Percentiles rank a stretch among this genome's conserved stretches.
phyloP scores from a whole-genome alignment of 2,888 invertebrate species.

The Kryphioiulus occultus region DNA sequence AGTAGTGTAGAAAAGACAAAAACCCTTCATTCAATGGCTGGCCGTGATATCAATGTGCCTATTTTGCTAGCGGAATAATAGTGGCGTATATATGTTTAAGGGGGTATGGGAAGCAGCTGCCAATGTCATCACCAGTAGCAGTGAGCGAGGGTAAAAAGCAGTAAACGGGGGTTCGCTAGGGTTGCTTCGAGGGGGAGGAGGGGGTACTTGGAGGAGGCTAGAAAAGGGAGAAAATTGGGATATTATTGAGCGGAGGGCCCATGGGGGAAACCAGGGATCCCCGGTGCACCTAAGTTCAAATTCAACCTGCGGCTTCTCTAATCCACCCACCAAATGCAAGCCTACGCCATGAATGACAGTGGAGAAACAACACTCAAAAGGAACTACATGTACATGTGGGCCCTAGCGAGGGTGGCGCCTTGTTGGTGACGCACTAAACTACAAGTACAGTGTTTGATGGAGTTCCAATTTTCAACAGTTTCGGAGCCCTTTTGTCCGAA shows the following conservation, averaged over 20 bases:
- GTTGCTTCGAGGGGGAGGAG: background rate
- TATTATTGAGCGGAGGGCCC: background rate
- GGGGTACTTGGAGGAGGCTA: background rate
- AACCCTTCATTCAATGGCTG: background rate
- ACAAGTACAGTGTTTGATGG: no score
- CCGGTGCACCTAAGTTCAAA: background rate
- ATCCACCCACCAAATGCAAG: conserved; percentile 1
- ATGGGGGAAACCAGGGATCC: conserved; percentile 17
- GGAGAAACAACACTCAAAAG: background rate
- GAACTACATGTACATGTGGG: background rate
- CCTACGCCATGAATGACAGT: background rate
- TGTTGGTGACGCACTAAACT: no score
- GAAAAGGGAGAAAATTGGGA: conserved; percentile 13
- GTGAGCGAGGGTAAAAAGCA: conserved; percentile 29
- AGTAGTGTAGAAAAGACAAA: background rate
- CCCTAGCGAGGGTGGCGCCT: background rate
- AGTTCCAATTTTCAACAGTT: no score
- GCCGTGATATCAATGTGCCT: background rate
- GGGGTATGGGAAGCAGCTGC: conserved; percentile 18
- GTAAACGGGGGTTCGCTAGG: background rate
- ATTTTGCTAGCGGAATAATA: background rate
- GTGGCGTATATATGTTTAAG: background rate
- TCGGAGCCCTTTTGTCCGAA: no score
- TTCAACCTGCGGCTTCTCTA: background rate
- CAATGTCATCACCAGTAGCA: conserved; percentile 19